Evolutionary conservation across 2,797 vertebrate genomes (phyloP).

Genomic region (Sebastiscus tertius): DNA sequence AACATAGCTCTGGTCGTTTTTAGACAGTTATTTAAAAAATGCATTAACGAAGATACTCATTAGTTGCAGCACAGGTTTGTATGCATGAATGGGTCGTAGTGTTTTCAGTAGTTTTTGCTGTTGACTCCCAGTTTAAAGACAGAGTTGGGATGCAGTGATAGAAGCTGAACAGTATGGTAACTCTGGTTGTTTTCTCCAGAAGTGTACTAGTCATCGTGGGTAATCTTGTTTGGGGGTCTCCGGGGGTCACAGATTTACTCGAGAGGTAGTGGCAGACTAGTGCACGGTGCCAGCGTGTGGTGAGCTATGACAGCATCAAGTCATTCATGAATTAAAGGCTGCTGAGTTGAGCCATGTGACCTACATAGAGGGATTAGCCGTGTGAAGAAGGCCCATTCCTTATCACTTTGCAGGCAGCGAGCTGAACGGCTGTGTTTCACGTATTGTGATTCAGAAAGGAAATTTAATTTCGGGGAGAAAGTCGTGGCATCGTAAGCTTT

Average conservation of each 20-base stretch:
- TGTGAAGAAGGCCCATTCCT: conserved; percentile 37
- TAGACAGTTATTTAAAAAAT: background rate
- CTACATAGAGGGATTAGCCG: conserved; percentile 66
- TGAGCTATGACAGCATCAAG: conserved; percentile 13
- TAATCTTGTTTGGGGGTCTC: background rate
- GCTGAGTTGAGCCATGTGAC: conserved; percentile 62
- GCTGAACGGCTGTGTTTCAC: conserved; percentile 2
- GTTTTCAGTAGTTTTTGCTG: background rate
- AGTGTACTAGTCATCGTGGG: background rate
- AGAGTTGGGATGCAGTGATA: background rate
- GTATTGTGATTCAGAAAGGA: background rate
- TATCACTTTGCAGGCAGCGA: conserved; percentile 34
- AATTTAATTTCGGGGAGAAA: conserved; percentile 28
- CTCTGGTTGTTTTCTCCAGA: background rate
- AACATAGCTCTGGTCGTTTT: too few relatives aligned
- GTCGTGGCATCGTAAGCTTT: background rate
- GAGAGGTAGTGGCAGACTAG: background rate
- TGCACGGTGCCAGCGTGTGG: background rate
- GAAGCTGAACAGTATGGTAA: background rate
- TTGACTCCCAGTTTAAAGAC: background rate
- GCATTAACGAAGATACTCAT: background rate
- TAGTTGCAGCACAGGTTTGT: background rate
- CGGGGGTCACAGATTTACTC: background rate
- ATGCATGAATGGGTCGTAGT: background rate
- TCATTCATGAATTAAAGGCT: conserved; percentile 55